phyloP scores from a whole-genome alignment of 2,888 invertebrate species.

The Ectemnius cavifrons region DNA sequence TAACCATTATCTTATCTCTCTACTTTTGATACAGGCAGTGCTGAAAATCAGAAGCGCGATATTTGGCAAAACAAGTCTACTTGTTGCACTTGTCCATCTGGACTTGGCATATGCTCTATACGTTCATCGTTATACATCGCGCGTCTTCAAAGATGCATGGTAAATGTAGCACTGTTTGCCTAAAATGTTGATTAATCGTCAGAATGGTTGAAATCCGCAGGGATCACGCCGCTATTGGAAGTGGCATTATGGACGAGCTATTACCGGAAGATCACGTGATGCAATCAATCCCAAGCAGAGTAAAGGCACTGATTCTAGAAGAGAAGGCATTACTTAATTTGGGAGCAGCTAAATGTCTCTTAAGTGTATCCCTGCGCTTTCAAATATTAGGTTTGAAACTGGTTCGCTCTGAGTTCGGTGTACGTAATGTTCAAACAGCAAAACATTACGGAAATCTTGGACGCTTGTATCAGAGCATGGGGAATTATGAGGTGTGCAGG shows the following conservation, averaged over 20 bases:
- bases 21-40: conserved; percentile 80
- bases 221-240: conserved; percentile 90
- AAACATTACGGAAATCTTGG: conserved; percentile 98
- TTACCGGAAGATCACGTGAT: conserved; percentile 91
- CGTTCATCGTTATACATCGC: conserved; percentile 94
- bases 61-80: conserved; percentile 91
- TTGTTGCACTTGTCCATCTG: conserved; percentile 93
- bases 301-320: conserved; percentile 94
- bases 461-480: conserved; percentile 95
- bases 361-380: conserved; percentile 89
- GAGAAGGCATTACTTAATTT: conserved; percentile 94
- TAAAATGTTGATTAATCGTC: conserved; percentile 11
- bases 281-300: conserved; percentile 92
- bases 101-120: conserved; percentile 96
- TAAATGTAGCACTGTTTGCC: conserved; percentile 69
- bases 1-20: conserved; percentile 22
- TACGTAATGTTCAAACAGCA: conserved; percentile 96
- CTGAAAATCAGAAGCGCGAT: conserved; percentile 86
- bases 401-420: conserved; percentile 91
- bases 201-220: conserved; percentile 75
- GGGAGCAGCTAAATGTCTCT: conserved; percentile 81
- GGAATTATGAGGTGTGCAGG: conserved; percentile 84
- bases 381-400: conserved; percentile 90
- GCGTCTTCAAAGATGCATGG: conserved; percentile 89
- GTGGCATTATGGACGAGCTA: conserved; percentile 88